Base-by-base conservation (phyloP, 37 sponge, comb jelly and placozoan species). In the Beroe forskalii region DNA sequence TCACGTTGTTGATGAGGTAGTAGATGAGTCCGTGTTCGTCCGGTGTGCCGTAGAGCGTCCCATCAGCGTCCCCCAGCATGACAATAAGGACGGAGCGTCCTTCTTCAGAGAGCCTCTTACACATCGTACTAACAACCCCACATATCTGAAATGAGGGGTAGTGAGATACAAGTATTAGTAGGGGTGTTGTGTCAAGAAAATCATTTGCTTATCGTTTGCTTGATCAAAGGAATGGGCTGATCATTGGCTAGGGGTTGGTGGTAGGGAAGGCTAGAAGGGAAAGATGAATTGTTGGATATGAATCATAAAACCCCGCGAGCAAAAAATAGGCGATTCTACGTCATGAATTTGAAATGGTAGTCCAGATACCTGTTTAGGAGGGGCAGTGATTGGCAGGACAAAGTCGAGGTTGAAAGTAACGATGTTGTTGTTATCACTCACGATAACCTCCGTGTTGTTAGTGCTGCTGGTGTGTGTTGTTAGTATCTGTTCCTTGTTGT, bases 381-480 rank as follows among this genome's bases (percentile, higher is more conserved):
- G 55, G 3, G 86, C 86, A 37, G 28, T 80, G 48, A 80, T 44
- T 23, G 86, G 86, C 2, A 80, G 37, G n/a, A 44, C 55, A 25
- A 80, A 28, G 86, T 80, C 86, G 25, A 80, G 55, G n/a, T 43
- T 38, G 86, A 43, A 80, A 6, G 86, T 80, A 2, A n/a, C 20
- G 1, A 80, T 41, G 28, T 20, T n/a, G 55, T 41, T 41, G 44
- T 44, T 44, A 41, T 80, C 86, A 43, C 6, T 80, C 4, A 80
- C 86, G 22, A 80, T 80, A 27, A 80, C 55, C 40, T 80, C 55
- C 0, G 55, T 41, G 44, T 41, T 80, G 86, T 80, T 80, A 44
- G 86, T 80, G 44, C n/a, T 80, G 55, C 40, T 80, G 19, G 86
- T 80, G 86, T 80, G 40, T 1, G 55, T 44, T 39, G 55, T 44